Evolutionary conservation across 2,888 invertebrate genomes (phyloP).

Genomic region (Rugalucina vietnamica): DNA sequence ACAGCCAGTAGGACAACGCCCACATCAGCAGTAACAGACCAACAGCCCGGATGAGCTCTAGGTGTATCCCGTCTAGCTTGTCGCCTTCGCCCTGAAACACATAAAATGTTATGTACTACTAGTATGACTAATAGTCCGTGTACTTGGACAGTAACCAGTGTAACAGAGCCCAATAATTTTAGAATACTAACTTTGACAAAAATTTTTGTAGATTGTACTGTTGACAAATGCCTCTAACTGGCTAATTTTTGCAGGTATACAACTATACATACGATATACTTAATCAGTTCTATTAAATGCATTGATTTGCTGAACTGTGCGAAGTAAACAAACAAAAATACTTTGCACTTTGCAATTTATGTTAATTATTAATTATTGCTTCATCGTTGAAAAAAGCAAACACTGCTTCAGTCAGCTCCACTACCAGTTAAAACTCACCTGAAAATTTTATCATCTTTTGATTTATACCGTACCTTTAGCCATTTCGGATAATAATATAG

Average conservation of each 20-base stretch:
- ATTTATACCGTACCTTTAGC: too few relatives aligned
- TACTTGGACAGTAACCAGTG: background rate
- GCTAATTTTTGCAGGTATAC: background rate
- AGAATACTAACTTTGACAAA: background rate
- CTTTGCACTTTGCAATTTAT: too few relatives aligned
- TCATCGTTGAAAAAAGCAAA: too few relatives aligned
- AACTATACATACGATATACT: too few relatives aligned
- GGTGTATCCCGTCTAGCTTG: conserved; percentile 33
- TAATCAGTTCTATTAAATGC: too few relatives aligned
- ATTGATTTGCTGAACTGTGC: too few relatives aligned
- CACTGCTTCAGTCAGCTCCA: too few relatives aligned
- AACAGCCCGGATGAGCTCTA: conserved; percentile 13
- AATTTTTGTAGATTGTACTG: background rate
- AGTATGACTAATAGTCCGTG: background rate
- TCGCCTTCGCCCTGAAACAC: conserved; percentile 32
- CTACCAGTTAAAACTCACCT: too few relatives aligned
- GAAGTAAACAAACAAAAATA: too few relatives aligned
- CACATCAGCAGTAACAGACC: conserved; percentile 42
- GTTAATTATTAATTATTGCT: too few relatives aligned
- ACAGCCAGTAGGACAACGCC: conserved; percentile 40
- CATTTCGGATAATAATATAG: too few relatives aligned
- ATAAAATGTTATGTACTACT: background rate
- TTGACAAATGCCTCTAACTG: background rate
- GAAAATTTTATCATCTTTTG: too few relatives aligned
- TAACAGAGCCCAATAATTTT: background rate